Evolutionary conservation across 2,113 vertebrate species (phyloP), one percentile per base, ranked within the genome.

Genomic region (Clarias gariepinus): DNA sequence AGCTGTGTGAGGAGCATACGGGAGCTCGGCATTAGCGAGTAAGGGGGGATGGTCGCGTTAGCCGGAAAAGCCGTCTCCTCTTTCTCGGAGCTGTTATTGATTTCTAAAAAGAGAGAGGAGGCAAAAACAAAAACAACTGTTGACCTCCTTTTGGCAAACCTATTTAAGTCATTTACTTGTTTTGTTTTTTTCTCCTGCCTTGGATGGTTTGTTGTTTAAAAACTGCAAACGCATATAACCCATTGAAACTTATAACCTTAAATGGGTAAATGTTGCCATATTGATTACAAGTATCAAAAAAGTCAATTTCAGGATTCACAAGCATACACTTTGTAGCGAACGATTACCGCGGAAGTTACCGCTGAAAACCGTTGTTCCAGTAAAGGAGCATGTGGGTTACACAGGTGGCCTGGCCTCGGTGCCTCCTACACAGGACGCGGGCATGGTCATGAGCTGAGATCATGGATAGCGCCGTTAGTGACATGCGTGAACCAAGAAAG

Each of bases 351-450:
- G n/a, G 36, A 23, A 4, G 9, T 74, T 23, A 76, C 41, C 33
- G 33, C 33, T 36, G 33, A 36, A 36, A 36, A 36, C 1, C 33
- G 63, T 76, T 78, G 86, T 81, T 81, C 74, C 47, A 47, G 68
- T 18, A 63, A 0, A 16, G 41, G 52, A 71, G 68, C 79, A 86
- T 88, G 88, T 87, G 86, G 84, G 47, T 57, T 55, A 86, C 52
- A 82, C 90, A 82, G 84, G 84, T 86, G 81, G 86, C 53, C 68
- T 73, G 58, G 63, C 63, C 36, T 15, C 84, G 82, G 28, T 36
- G 41, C 52, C 52, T 68, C 68, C 78, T 74, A 85, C 63, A 81
- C 74, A 86, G 81, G 81, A 84, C 68, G 78, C 7, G 58, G 60
- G 33, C 87, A 82, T 25, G 52, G 53, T 36, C 73, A 47, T 83